Evolutionary conservation across 2,888 invertebrate genomes (phyloP).

Genomic region (Eilema griseolum): DNA sequence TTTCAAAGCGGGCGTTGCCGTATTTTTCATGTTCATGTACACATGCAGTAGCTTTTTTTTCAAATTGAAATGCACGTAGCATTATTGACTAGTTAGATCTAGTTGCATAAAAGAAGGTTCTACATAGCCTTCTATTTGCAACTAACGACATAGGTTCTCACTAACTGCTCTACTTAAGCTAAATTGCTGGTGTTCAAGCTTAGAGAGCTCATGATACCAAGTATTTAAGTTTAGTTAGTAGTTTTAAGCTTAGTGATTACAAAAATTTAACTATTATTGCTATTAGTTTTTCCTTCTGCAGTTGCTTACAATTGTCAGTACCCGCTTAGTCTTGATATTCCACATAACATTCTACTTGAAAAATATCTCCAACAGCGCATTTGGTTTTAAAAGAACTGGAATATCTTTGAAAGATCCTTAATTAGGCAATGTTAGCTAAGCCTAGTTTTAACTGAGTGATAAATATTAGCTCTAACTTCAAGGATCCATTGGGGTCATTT

Average conservation of each 20-base stretch:
- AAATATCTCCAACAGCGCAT: background rate
- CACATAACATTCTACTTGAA: background rate
- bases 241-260: background rate
- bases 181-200: background rate
- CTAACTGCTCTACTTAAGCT: background rate
- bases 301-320: background rate
- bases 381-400: background rate
- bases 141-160: no score
- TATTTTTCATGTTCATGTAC: background rate
- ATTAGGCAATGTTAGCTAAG: background rate
- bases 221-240: background rate
- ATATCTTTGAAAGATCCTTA: background rate
- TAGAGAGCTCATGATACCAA: background rate
- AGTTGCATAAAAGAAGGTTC: no score
- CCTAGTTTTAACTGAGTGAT: background rate
- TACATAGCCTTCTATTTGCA: background rate
- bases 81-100: background rate
- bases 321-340: background rate
- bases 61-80: background rate
- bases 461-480: slow-evolving; percentile 26
- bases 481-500: slow-evolving; percentile 34
- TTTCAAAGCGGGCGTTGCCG: background rate
- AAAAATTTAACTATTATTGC: no score
- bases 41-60: background rate
- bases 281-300: background rate